These are phyloP conservation scores for Lymantria monacha DNA, from an alignment of 2,888 invertebrate genomes.

Conservation along the genomic window DNA sequence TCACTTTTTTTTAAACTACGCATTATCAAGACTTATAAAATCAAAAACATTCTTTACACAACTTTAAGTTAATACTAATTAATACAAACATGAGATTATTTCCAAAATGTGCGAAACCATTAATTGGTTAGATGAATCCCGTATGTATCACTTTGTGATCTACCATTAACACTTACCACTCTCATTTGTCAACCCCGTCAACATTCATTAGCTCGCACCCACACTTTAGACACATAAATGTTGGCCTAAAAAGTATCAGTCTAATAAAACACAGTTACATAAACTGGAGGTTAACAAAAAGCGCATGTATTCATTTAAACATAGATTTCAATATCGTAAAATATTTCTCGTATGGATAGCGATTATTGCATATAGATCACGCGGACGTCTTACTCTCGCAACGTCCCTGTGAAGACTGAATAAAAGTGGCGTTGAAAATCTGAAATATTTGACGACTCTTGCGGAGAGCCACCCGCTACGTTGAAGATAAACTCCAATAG, in stretches of 20 bases:
- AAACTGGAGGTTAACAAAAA: constrained; percentile 4
- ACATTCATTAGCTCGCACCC: constrained; percentile 49
- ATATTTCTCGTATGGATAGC: constrained; percentile 42
- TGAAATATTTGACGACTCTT: constrained; percentile 50
- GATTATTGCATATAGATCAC: constrained; percentile 14
- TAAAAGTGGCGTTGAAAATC: constrained; percentile 40
- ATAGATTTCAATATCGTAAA: constrained; percentile 26
- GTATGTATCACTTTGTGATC: constrained; percentile 22
- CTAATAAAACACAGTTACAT: constrained; percentile 11
- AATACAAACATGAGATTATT: too few species aligned
- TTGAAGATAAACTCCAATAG: constrained; percentile 57
- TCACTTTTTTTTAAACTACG: too few species aligned
- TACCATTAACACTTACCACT: constrained; percentile 54
- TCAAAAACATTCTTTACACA: too few species aligned
- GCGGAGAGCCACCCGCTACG: constrained; percentile 40
- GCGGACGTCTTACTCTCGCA: constrained; percentile 47
- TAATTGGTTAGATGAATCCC: constrained; percentile 8
- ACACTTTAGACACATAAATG: constrained; percentile 46
- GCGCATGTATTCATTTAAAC: constrained; percentile 5
- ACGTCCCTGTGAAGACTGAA: constrained; percentile 57
- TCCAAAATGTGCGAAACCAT: not conserved
- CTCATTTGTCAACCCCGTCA: constrained; percentile 51
- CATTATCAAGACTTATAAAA: too few species aligned
- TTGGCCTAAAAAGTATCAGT: constrained; percentile 18
- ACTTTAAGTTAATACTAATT: too few species aligned